Conservation (phyloP, 2,888 invertebrate species). For the Mongoloraphidia duomilia region DNA sequence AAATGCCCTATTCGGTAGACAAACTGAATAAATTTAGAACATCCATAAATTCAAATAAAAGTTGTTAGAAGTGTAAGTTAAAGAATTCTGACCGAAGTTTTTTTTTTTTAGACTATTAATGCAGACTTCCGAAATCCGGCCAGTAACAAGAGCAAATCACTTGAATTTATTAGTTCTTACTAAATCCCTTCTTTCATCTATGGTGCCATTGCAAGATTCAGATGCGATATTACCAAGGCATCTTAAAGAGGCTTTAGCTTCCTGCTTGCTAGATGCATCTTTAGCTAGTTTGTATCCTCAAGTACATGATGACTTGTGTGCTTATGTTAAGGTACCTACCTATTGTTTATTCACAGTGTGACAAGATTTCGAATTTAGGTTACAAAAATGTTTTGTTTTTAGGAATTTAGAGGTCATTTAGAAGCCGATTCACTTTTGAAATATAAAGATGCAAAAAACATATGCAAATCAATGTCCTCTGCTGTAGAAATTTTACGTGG, state of each 20-base stretch:
- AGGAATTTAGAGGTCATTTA: slow-evolving; percentile 28
- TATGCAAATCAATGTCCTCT: slow-evolving; percentile 32
- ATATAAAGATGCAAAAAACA: slow-evolving; percentile 28
- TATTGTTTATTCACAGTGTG: too few species aligned
- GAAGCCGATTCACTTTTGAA: slow-evolving; percentile 26
- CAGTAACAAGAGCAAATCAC: slow-evolving; percentile 27
- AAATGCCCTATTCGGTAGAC: too few species aligned
- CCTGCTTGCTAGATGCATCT: slow-evolving; percentile 31
- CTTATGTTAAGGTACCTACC: slow-evolving; percentile 30
- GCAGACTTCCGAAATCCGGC: slow-evolving; percentile 20
- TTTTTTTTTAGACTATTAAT: slow-evolving; percentile 23
- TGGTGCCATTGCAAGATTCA: slow-evolving; percentile 30
- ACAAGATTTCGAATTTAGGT: background rate
- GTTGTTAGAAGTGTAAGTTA: too few species aligned
- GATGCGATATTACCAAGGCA: slow-evolving; percentile 29
- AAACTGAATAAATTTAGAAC: too few species aligned
- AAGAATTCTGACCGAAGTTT: too few species aligned
- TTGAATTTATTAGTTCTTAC: slow-evolving; percentile 31
- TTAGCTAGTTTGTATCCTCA: slow-evolving; percentile 32
- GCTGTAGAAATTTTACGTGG: slow-evolving; percentile 31
- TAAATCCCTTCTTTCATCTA: slow-evolving; percentile 25
- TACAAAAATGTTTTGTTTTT: slow-evolving; percentile 10
- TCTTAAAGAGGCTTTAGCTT: slow-evolving; percentile 29
- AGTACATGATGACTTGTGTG: slow-evolving; percentile 28
- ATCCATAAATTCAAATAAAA: too few species aligned